Evolutionary conservation across 2,113 vertebrate genomes (phyloP).

Genomic region (Brachyhypopomus occidentalis): DNA sequence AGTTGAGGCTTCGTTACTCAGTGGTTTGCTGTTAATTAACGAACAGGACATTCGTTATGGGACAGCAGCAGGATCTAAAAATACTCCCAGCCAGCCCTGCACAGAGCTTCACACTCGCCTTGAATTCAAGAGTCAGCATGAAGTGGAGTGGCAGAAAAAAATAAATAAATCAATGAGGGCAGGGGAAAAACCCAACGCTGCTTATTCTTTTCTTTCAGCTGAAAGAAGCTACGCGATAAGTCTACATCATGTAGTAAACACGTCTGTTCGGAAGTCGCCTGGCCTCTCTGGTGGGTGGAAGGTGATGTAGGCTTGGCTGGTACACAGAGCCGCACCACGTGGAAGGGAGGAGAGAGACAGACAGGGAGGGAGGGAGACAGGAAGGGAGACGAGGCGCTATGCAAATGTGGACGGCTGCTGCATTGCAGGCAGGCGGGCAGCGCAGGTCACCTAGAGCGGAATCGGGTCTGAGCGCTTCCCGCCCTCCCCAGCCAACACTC

Average conservation of each 20-base stretch:
- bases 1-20: slow-evolving; percentile 18
- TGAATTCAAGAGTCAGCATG: slow-evolving; percentile 33
- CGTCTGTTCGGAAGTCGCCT: slow-evolving; percentile 16
- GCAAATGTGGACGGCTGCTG: slow-evolving; percentile 58
- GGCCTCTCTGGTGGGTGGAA: slow-evolving; percentile 1
- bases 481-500: slow-evolving; percentile 41
- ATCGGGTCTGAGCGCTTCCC: slow-evolving; percentile 55
- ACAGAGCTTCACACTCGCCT: not conserved
- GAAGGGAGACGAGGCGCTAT: slow-evolving; percentile 27
- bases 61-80: slow-evolving; percentile 43
- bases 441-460: slow-evolving; percentile 41
- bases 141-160: not conserved
- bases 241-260: slow-evolving; percentile 4
- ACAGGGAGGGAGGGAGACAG: slow-evolving; percentile 29
- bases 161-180: slow-evolving; percentile 28
- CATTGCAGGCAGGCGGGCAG: slow-evolving; percentile 59
- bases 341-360: slow-evolving; percentile 8
- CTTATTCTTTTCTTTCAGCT: not conserved
- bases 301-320: not conserved
- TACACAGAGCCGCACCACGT: not conserved
- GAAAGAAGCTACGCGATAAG: slow-evolving; percentile 5
- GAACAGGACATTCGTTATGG: slow-evolving; percentile 42
- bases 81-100: slow-evolving; percentile 26
- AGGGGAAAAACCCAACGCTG: too few species aligned
- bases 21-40: slow-evolving; percentile 45